Evolutionary conservation across 1,140 invertebrate genomes (phyloP), one percentile per base, ranked within the genome.

Genomic region (Rhynchophorus ferrugineus): DNA sequence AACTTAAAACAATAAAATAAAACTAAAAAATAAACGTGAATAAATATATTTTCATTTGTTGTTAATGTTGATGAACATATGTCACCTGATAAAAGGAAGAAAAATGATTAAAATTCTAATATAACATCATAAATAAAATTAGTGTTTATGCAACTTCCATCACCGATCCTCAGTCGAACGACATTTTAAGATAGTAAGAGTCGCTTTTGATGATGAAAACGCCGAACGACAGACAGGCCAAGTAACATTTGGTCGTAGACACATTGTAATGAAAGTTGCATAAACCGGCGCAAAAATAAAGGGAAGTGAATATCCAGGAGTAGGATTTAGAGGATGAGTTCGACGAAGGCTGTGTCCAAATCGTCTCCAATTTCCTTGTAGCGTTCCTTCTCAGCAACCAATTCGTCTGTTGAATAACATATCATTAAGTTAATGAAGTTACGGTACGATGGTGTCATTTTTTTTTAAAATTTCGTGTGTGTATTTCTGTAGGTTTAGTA

Each of bases 331-430:
- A 70, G 61, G 76, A 95, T 95, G 73, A 98, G 84, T 75, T 98
- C 95, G 70, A 91, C 85, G 80, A 98, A 98, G 62, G 95, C 95
- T 68, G 85, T 86, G 77, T 98, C 95, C 81, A 99, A 81, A 74
- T 98, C 95, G 79, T 98, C 95, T 72, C 92, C 95, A 76, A 99
- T 96, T 72, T 91, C 85, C 80, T 98, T 98, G 89, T 96, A 99
- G 73, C 94, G 94, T 78, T 98, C 95, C 82, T 98, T 98, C 75
- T 98, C 94, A 68, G 85, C 84, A 67, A 98, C 90, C 75, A 98
- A 83, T 74, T 99, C 95, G 85, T 99, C 95, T 98, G 85, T 36
- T 16, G 13, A 13, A 34, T 20, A 43, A 3, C 34, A 36, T 14
- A 21, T 14, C 17, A 36, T 8, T 17, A 22, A 21, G 36, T 36